Percentiles rank a stretch among this genome's conserved stretches.
Conservation (phyloP, 2,888 invertebrate genomes). For the Hipparchia semele region DNA sequence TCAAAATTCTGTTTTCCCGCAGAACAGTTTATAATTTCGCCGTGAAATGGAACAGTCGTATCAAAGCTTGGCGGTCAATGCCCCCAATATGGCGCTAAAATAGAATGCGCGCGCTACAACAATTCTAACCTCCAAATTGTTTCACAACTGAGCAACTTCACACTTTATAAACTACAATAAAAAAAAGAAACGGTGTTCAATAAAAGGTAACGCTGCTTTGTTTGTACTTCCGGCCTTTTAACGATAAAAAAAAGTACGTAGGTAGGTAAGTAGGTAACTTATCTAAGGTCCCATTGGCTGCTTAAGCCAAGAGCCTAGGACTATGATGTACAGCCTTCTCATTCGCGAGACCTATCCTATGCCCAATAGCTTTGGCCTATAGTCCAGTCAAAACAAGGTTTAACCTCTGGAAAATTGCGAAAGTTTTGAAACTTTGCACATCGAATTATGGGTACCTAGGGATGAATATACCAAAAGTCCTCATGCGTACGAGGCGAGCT, state of each 20-base stretch:
- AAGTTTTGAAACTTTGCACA: too few relatives aligned
- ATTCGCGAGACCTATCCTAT: too few relatives aligned
- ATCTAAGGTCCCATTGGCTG: not conserved
- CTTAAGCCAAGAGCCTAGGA: too few relatives aligned
- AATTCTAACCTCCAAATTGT: slow-evolving; percentile 75
- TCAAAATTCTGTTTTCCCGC: slow-evolving; percentile 8
- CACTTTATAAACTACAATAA: slow-evolving; percentile 44
- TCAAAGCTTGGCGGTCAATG: slow-evolving; percentile 56
- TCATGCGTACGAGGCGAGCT: too few relatives aligned
- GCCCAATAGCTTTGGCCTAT: too few relatives aligned
- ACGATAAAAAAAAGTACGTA: slow-evolving; percentile 3
- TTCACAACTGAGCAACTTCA: slow-evolving; percentile 59
- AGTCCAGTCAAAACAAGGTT: too few relatives aligned
- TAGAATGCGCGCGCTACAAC: slow-evolving; percentile 79
- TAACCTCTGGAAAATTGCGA: too few relatives aligned
- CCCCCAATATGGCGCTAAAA: slow-evolving; percentile 78
- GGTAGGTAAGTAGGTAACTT: not conserved
- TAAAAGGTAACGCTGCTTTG: slow-evolving; percentile 25
- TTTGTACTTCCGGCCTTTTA: slow-evolving; percentile 15
- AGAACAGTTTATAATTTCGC: slow-evolving; percentile 18
- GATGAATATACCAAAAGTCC: too few relatives aligned
- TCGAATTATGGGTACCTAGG: too few relatives aligned
- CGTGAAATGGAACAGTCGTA: slow-evolving; percentile 26
- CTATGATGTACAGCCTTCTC: too few relatives aligned
- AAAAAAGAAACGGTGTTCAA: slow-evolving; percentile 28